Conservation (phyloP, 1,140 invertebrate species). For the Drosophila athabasca region DNA sequence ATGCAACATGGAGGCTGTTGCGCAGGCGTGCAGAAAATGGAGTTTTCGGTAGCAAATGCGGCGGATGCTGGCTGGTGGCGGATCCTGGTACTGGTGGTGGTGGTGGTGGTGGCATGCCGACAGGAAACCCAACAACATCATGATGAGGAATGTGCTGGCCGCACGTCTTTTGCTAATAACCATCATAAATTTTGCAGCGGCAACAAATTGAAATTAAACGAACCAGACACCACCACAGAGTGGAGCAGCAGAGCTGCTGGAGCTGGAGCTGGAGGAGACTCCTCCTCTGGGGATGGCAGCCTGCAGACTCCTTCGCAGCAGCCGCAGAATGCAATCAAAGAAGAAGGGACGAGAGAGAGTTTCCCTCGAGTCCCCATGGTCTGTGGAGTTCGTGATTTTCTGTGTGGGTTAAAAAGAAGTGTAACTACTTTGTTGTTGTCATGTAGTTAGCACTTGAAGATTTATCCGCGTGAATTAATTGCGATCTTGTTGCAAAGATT, state of each 20-base stretch:
- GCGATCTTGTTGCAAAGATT: constrained; percentile 78
- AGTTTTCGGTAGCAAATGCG: constrained; percentile 64
- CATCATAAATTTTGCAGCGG: constrained; percentile 80
- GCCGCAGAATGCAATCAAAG: constrained; percentile 80
- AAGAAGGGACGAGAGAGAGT: background rate
- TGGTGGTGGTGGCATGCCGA: constrained; percentile 32
- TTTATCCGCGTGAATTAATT: constrained; percentile 84
- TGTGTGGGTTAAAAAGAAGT: constrained; percentile 50
- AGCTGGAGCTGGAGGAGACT: no score
- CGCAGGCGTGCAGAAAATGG: constrained; percentile 71
- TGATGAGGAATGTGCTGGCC: constrained; percentile 77
- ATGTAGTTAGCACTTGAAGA: constrained; percentile 84
- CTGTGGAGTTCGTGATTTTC: no score
- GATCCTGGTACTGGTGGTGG: no score
- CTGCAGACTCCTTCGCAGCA: constrained; percentile 15
- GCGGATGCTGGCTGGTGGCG: no score
- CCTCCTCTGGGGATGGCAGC: background rate
- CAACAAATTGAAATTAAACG: constrained; percentile 84
- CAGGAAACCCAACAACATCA: constrained; percentile 52
- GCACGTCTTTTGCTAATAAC: constrained; percentile 83
- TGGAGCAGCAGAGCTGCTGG: no score
- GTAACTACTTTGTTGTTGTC: constrained; percentile 84
- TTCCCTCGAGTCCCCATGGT: no score
- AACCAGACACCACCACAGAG: constrained; percentile 58
- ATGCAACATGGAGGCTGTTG: constrained; percentile 25